Conservation (phyloP, 2,797 vertebrate genomes). For the Crenuchus spilurus region DNA sequence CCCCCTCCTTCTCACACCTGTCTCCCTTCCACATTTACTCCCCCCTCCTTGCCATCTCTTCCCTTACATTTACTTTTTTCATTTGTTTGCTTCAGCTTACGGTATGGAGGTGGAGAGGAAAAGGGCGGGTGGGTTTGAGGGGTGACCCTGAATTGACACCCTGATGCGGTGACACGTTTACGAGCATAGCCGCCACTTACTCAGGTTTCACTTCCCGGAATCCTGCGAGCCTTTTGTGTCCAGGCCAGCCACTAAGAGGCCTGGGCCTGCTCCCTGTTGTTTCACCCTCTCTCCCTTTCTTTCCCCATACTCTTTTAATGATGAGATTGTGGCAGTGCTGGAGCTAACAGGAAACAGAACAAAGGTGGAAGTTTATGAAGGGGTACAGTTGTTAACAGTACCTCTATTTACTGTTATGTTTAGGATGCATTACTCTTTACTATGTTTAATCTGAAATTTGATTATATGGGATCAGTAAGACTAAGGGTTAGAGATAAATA, state of each 20-base stretch:
- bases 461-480: background rate
- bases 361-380: constrained; percentile 12
- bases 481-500: background rate
- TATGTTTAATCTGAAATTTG: background rate
- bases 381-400: constrained; percentile 25
- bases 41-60: background rate
- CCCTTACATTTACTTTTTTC: background rate
- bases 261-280: background rate
- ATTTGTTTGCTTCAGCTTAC: constrained; percentile 38
- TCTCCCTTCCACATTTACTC: background rate
- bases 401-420: background rate
- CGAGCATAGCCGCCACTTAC: constrained; percentile 61
- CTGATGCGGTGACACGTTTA: constrained; percentile 69
- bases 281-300: background rate
- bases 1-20: background rate
- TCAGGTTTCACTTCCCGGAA: constrained; percentile 66
- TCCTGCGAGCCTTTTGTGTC: constrained; percentile 57
- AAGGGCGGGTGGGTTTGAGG: constrained; percentile 42
- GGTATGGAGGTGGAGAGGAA: constrained; percentile 35
- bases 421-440: background rate
- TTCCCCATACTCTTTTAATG: constrained; percentile 10
- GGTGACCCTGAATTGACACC: constrained; percentile 69
- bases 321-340: constrained; percentile 20
- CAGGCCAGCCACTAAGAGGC: constrained; percentile 49
- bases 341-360: constrained; percentile 34